A percentile compares a stretch with the other conserved stretches of the same genome.
phyloP scores from a whole-genome alignment of 1,140 invertebrate species.

The Diorhabda elongata region DNA sequence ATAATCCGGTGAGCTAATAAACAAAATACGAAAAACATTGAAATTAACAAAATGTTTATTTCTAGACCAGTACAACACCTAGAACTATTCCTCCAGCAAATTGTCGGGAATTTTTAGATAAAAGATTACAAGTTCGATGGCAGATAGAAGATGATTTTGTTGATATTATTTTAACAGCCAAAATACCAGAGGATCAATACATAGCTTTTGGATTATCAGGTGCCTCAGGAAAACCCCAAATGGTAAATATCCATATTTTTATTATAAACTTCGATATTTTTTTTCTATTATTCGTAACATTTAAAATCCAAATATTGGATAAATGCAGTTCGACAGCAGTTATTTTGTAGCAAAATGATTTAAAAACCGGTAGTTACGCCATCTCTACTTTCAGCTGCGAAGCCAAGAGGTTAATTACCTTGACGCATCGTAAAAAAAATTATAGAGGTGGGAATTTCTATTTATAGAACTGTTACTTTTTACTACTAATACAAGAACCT shows the following conservation, averaged over 20 bases:
- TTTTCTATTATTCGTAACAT: no score
- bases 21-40: not conserved
- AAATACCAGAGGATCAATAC: conserved; percentile 78
- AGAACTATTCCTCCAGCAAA: conserved; percentile 62
- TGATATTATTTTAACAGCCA: conserved; percentile 69
- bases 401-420: no score
- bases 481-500: no score
- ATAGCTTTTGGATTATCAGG: conserved; percentile 84
- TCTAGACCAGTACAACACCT: conserved; percentile 67
- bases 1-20: conserved; percentile 76
- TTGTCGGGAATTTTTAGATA: conserved; percentile 75
- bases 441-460: no score
- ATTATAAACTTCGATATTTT: no score
- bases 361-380: no score
- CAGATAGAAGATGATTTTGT: conserved; percentile 68
- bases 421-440: no score
- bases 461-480: no score
- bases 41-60: conserved; percentile 19
- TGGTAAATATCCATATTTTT: conserved; percentile 46
- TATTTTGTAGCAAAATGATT: no score
- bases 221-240: conserved; percentile 61
- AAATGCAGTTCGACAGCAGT: no score
- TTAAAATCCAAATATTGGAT: no score
- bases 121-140: conserved; percentile 77
- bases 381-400: no score